Conservation (phyloP, 2,797 vertebrate species). For the Cottoperca gobio region DNA sequence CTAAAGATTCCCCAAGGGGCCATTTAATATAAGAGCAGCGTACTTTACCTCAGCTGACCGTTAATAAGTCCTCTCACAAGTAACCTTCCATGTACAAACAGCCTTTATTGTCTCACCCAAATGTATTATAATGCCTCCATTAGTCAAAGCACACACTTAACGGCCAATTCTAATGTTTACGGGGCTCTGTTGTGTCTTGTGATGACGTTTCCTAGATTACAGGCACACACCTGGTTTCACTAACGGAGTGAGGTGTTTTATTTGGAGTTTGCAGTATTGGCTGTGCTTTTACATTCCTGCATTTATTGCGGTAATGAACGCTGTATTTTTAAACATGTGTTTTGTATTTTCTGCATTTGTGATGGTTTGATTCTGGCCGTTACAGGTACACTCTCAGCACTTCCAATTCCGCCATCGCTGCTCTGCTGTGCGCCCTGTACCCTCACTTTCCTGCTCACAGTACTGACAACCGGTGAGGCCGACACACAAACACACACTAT, state of each 20-base stretch:
- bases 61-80: constrained; percentile 24
- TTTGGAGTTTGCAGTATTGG: background rate
- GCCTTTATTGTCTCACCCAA: constrained; percentile 35
- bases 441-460: constrained; percentile 98
- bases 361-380: constrained; percentile 8
- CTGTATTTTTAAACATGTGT: background rate
- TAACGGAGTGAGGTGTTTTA: constrained; percentile 16
- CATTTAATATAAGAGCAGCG: constrained; percentile 42
- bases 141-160: constrained; percentile 53
- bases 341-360: background rate
- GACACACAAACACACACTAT: background rate
- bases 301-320: background rate
- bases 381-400: constrained; percentile 97
- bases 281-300: background rate
- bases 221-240: constrained; percentile 39
- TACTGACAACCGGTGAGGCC: constrained; percentile 94
- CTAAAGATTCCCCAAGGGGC: constrained; percentile 16
- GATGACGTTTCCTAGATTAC: constrained; percentile 26
- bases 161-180: constrained; percentile 57
- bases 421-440: constrained; percentile 96
- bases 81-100: constrained; percentile 28
- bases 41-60: constrained; percentile 26
- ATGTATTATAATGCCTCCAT: constrained; percentile 53
- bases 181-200: constrained; percentile 39
- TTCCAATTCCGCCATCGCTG: constrained; percentile 96